Percentiles rank a stretch among this genome's conserved stretches.
These are phyloP conservation scores for Anthopleura sola DNA, from an alignment of 64 coral and sea anemone genomes.

Conservation along the genomic window DNA sequence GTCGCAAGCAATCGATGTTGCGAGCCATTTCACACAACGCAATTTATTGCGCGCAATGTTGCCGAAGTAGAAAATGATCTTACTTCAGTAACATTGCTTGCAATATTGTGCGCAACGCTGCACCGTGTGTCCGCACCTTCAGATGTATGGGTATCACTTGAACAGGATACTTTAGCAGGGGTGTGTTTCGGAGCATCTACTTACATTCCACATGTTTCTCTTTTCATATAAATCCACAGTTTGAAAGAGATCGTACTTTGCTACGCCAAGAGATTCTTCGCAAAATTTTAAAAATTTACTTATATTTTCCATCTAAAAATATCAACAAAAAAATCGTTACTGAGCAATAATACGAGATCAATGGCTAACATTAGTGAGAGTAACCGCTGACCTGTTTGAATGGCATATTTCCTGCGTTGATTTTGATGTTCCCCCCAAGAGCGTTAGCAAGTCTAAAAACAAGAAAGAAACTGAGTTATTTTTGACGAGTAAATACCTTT, in stretches of 20 bases:
- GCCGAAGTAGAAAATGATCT: no score
- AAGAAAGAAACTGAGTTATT: neutral
- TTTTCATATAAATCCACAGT: constrained; percentile 92
- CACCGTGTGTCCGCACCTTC: no score
- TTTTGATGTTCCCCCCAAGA: constrained; percentile 24
- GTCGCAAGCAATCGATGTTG: no score
- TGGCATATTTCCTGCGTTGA: constrained; percentile 13
- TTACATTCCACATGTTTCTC: constrained; percentile 73
- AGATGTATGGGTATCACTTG: no score
- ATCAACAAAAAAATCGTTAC: neutral
- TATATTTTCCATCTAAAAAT: constrained; percentile 91
- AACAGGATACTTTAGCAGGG: no score
- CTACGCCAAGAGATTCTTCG: constrained; percentile 47
- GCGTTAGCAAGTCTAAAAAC: constrained; percentile 49
- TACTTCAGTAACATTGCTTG: no score
- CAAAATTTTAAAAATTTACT: constrained; percentile 46
- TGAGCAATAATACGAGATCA: neutral
- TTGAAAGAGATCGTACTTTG: constrained; percentile 69
- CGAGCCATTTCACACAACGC: no score
- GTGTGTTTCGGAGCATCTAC: neutral
- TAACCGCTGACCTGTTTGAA: constrained; percentile 56
- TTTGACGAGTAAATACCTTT: neutral
- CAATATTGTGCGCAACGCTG: no score
- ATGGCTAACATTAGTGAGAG: neutral
- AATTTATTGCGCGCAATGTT: no score